These are phyloP conservation scores for Phyllopteryx taeniolatus DNA, from an alignment of 2,113 vertebrate species.

Conservation along the genomic window DNA sequence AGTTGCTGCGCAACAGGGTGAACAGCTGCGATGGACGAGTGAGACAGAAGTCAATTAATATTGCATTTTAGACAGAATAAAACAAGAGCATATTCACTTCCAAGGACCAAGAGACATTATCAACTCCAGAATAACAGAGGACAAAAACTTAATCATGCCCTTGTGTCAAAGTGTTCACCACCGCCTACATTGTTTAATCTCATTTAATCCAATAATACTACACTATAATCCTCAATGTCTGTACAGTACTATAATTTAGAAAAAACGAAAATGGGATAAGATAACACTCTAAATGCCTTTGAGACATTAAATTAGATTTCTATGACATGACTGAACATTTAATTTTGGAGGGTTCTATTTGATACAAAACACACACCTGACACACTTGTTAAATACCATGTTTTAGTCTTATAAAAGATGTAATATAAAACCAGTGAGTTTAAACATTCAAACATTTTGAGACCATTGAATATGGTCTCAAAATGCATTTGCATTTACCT, in stretches of 20 bases:
- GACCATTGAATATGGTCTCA: too few species aligned
- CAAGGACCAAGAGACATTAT: not conserved
- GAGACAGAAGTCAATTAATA: not conserved
- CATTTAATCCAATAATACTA: slow-evolving; percentile 8
- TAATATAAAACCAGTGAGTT: too few species aligned
- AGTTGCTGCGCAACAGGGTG: slow-evolving; percentile 3
- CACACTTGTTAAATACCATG: not conserved
- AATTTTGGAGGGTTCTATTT: not conserved
- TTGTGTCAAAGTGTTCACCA: not conserved
- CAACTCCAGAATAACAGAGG: not conserved
- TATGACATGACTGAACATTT: not conserved
- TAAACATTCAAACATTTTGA: not conserved
- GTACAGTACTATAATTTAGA: not conserved
- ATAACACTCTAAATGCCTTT: not conserved
- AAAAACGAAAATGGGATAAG: not conserved
- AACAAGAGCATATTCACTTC: not conserved
- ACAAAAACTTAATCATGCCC: not conserved
- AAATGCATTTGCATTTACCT: slow-evolving; percentile 30
- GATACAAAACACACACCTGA: not conserved
- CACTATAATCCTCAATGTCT: slow-evolving; percentile 3
- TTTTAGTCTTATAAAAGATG: not conserved
- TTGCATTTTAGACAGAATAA: not conserved
- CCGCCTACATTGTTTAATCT: not conserved
- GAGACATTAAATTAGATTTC: not conserved
- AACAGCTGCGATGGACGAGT: slow-evolving; percentile 4